Conservation (phyloP, 2,113 vertebrate species). For the Sarotherodon lohbergeri region DNA sequence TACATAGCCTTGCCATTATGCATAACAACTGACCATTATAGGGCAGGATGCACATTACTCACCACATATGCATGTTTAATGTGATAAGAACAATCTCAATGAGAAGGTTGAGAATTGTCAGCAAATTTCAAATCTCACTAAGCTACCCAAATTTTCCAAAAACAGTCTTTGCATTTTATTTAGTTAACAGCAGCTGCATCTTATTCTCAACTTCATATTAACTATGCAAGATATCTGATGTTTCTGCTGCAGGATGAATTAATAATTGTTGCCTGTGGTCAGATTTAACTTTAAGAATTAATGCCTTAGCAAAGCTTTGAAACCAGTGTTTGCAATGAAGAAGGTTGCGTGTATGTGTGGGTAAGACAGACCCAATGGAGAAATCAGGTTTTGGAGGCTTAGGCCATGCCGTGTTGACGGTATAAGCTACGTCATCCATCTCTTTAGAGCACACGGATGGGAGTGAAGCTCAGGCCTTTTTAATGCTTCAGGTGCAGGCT, state of each 20-base stretch:
- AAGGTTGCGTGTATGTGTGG: background rate
- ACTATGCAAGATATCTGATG: constrained; percentile 21
- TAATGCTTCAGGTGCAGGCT: constrained; percentile 2
- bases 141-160: background rate
- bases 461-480: constrained; percentile 2
- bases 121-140: background rate
- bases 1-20: constrained; percentile 18
- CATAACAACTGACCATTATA: background rate
- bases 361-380: background rate
- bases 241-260: constrained; percentile 32
- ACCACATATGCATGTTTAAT: background rate
- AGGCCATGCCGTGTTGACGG: background rate
- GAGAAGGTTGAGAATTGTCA: background rate
- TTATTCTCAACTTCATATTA: constrained; percentile 18
- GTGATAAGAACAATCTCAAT: background rate
- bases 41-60: background rate
- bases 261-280: constrained; percentile 36
- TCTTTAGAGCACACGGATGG: constrained; percentile 15
- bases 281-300: constrained; percentile 47
- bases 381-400: background rate
- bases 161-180: background rate
- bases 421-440: constrained; percentile 13
- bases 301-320: constrained; percentile 39
- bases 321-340: background rate
- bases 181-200: background rate